Base-by-base conservation (phyloP, 2,888 invertebrate genomes). In the Xestoiulus laeticollis region DNA sequence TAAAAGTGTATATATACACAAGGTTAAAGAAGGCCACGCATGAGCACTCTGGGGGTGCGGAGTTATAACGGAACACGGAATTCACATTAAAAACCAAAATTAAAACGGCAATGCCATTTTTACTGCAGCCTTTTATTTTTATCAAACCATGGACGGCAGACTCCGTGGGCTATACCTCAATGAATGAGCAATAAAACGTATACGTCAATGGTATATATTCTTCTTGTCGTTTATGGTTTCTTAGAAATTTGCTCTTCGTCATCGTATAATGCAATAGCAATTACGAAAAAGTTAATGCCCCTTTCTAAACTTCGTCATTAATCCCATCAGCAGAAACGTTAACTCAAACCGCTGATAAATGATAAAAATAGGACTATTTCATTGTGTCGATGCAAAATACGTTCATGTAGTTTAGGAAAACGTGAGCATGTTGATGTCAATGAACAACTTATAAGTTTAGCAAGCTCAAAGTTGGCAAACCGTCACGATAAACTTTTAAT, bases 1-100 rank as follows among this genome's bases (percentile, higher is more conserved):
- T 68, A 43, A 5, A n/a, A n/a, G n/a, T n/a, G n/a, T n/a, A n/a
- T 12, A 12, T 68, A 59, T 59, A 68, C 8, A 68, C 68, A 1
- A 26, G 19, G 26, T 26, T 26, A 26, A 68, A 26, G 22, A 68
- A 68, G 68, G 68, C 26, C 68, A 68, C 22, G 68, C 68, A 6
- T 26, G 26, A 26, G 5, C 68, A 68, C 68, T 2, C 0, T 68
- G 68, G 68, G 43, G 68, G 68, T 68, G 68, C n/a, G 68, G 26
- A 2, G 26, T 68, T 68, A n/a, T n/a, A 68, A 26, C 22, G 22
- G 26, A 10, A 68, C 68, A 68, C 68, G 68, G n/a, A 68, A 68
- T 68, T 68, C 68, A 68, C 68, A 68, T 68, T 68, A 68, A 26
- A n/a, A 68, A 19, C 19, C 68, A 10, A 68, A 68, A 68, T 68